A percentile compares a stretch with the other conserved stretches of the same genome.
These are phyloP conservation scores for Anguilla marmorata DNA, from an alignment of 2,797 vertebrate species.

Conservation along the genomic window DNA sequence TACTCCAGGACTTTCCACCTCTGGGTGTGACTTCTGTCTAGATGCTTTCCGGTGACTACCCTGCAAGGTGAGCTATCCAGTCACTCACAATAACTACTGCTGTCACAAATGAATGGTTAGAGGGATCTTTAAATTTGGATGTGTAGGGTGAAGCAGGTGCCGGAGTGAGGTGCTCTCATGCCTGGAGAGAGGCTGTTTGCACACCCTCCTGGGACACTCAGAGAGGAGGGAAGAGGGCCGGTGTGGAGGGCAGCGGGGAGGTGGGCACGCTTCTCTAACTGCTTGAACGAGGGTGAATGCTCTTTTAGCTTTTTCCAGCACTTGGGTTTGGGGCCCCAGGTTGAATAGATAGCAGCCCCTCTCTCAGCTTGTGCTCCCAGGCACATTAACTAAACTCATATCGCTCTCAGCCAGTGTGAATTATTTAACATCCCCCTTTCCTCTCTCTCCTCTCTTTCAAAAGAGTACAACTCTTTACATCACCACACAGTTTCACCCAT, in stretches of 20 bases:
- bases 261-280: conserved; percentile 37
- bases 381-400: conserved; percentile 84
- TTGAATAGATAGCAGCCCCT: conserved; percentile 70
- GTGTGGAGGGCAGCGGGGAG: neutral
- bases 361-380: conserved; percentile 74
- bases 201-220: neutral
- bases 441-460: conserved; percentile 56
- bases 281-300: conserved; percentile 34
- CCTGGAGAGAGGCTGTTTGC: neutral
- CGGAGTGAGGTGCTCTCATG: neutral
- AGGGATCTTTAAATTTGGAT: neutral
- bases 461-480: conserved; percentile 55
- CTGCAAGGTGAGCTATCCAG: neutral
- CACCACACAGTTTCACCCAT: conserved; percentile 41
- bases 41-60: neutral
- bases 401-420: conserved; percentile 79
- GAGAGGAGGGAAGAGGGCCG: conserved; percentile 5
- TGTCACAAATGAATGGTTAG: neutral
- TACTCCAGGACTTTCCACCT: no score
- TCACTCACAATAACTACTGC: neutral
- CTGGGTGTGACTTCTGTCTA: neutral
- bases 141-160: neutral
- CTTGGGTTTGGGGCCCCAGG: conserved; percentile 65
- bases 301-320: conserved; percentile 41
- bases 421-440: conserved; percentile 67